Evolutionary conservation across 2,888 invertebrate genomes (phyloP).

Genomic region (Leistus spinibarbis): DNA sequence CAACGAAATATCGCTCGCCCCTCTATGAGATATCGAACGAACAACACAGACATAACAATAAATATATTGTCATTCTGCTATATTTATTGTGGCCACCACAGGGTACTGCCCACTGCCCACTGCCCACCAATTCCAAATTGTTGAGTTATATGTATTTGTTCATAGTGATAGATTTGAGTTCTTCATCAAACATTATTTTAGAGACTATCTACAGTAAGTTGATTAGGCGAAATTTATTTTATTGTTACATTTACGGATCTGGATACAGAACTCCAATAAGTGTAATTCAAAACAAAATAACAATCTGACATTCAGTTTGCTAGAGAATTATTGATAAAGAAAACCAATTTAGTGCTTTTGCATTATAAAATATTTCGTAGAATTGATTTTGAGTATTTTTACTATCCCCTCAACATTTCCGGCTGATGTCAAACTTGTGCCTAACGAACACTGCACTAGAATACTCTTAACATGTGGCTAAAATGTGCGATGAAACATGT

Average conservation of each 20-base stretch:
- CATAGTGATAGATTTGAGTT: background rate
- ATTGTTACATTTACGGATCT: too few species aligned
- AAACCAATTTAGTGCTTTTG: too few species aligned
- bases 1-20: constrained; percentile 35
- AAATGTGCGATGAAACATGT: background rate
- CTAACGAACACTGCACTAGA: background rate
- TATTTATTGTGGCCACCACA: constrained; percentile 3
- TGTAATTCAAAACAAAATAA: too few species aligned
- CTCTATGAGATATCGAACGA: background rate
- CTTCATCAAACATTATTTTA: too few species aligned
- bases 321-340: too few species aligned
- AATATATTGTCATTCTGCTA: constrained; percentile 29
- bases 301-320: too few species aligned
- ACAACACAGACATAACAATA: constrained; percentile 18
- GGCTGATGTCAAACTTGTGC: background rate
- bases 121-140: too few species aligned
- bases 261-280: too few species aligned
- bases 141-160: background rate
- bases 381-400: background rate
- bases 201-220: too few species aligned
- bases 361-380: background rate
- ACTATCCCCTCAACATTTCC: background rate
- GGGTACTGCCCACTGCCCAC: background rate
- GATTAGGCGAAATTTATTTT: too few species aligned
- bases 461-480: background rate